Base-by-base conservation (phyloP, 2,113 vertebrate genomes). In the Noctilio leporinus region DNA sequence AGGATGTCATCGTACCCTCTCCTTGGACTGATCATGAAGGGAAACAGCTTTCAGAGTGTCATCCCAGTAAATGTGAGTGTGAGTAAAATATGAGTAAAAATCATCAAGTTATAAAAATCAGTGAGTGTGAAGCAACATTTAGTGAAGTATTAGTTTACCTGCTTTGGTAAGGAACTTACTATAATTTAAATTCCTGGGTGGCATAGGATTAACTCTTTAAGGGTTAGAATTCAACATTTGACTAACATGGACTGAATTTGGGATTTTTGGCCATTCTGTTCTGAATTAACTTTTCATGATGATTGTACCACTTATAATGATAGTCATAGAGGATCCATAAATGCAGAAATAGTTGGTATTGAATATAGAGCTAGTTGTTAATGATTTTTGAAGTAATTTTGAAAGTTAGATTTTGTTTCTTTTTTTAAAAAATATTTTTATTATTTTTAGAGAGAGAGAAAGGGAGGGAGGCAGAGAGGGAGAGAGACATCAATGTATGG, bases 1-100 rank as follows among this genome's bases (percentile, higher is more conserved):
- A 99, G 98, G 99, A 98, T 93, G 96, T 98, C 91, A 99, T 99
- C 26, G 99, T 99, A 93, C 99, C 99, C 24, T 99, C 99, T 69
- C 99, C 99, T 45, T 99, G 99, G 99, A 99, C 98, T 65, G 98
- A 98, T 83, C 98, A 98, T 96, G 98, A 98, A 91, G 97, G 96
- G 62, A 99, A 99, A 75, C 98, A 98, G 98, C 96, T 97, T 96
- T 92, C 97, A 95, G 98, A 98, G 0, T 93, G 97, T 84, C 98
- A 97, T 95, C 96, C 98, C 92, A 98, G 95, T 88, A 99, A 99
- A 98, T 98, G 99, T 99, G 98, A 98, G 99, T 99, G 73, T 69
- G 30, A 91, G 96, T 55, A 84, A 94, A 73, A 12, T 62, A n/a
- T 64, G 35, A 95, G 20, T 81, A 53, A 80, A 53, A 49, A 57